Conservation (phyloP, 2,797 vertebrate genomes). For the Pelodytes ibericus region DNA sequence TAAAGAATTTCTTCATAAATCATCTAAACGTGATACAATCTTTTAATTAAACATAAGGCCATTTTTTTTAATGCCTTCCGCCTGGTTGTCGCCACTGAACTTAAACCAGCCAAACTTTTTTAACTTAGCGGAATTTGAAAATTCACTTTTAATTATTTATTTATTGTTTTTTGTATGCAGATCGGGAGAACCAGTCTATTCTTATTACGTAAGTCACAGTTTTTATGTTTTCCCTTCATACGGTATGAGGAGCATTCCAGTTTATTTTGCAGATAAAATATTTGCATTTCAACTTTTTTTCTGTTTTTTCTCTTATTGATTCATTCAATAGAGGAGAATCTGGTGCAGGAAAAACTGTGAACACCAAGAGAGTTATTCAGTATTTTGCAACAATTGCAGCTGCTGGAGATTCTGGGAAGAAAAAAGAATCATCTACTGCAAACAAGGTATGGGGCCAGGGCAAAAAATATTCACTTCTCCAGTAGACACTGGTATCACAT, state of each 20-base stretch:
- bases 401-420: slow-evolving; percentile 30
- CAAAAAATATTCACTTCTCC: not conserved
- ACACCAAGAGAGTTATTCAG: slow-evolving; percentile 44
- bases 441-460: slow-evolving; percentile 37
- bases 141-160: slow-evolving; percentile 32
- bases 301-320: too few species aligned
- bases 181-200: slow-evolving; percentile 69
- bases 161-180: slow-evolving; percentile 60
- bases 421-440: not conserved
- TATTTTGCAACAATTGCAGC: slow-evolving; percentile 49
- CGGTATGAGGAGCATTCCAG: not conserved
- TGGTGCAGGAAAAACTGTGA: slow-evolving; percentile 43
- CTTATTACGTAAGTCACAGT: slow-evolving; percentile 66
- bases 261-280: not conserved
- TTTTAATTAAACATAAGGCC: too few species aligned
- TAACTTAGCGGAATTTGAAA: too few species aligned
- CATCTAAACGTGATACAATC: too few species aligned
- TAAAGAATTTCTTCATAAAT: too few species aligned
- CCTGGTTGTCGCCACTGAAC: too few species aligned
- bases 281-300: not conserved
- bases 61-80: too few species aligned
- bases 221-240: not conserved
- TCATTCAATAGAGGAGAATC: slow-evolving; percentile 38
- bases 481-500: not conserved
- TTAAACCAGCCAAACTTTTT: too few species aligned